These are phyloP conservation scores for Idaea biselata DNA, from an alignment of 2,888 invertebrate species.

Conservation along the genomic window DNA sequence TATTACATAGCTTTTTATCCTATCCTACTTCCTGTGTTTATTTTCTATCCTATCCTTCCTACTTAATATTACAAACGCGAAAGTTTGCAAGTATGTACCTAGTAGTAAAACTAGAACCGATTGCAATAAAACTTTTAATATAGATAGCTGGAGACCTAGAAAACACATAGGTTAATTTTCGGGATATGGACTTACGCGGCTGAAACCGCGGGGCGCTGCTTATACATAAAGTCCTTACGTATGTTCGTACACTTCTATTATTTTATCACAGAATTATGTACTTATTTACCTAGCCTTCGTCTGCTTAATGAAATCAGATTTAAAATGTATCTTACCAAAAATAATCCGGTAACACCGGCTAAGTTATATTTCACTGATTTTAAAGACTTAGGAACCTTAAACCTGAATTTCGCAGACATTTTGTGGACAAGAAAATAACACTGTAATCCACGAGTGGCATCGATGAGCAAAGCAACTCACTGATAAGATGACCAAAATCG, in stretches of 20 bases:
- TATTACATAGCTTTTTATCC: too few species aligned
- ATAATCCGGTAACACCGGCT: slow-evolving; percentile 85
- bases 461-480: slow-evolving; percentile 29
- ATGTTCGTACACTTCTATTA: slow-evolving; percentile 5
- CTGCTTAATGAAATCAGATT: background rate
- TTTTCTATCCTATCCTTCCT: too few species aligned
- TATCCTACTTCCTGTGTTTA: too few species aligned
- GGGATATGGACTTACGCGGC: too few species aligned
- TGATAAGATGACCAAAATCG: slow-evolving; percentile 46
- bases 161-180: too few species aligned
- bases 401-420: slow-evolving; percentile 56
- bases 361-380: slow-evolving; percentile 85
- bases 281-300: background rate
- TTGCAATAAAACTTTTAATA: too few species aligned
- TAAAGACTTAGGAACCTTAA: slow-evolving; percentile 71
- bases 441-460: slow-evolving; percentile 5
- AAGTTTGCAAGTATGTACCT: too few species aligned
- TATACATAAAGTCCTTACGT: slow-evolving; percentile 2
- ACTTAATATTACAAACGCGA: too few species aligned
- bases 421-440: slow-evolving; percentile 20
- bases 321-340: slow-evolving; percentile 83
- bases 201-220: too few species aligned
- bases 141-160: too few species aligned
- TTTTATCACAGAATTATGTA: background rate
- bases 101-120: too few species aligned